These are phyloP conservation scores for Cyanocitta stelleri DNA, from an alignment of 2,113 vertebrate genomes.

Conservation along the genomic window DNA sequence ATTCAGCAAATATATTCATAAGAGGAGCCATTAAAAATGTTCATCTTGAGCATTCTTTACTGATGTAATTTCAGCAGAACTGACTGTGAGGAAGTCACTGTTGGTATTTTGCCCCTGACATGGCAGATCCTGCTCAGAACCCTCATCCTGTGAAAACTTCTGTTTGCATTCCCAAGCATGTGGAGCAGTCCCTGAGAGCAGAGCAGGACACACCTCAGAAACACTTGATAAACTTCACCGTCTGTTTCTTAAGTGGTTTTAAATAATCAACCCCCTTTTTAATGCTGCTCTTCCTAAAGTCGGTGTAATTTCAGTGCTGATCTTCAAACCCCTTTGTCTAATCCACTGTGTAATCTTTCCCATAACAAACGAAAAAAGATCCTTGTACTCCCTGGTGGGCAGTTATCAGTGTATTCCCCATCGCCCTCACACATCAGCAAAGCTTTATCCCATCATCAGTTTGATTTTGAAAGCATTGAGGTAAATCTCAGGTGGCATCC, in stretches of 20 bases:
- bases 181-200: conserved; percentile 20
- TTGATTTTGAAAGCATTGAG: conserved; percentile 65
- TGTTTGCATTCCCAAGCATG: conserved; percentile 24
- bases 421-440: conserved; percentile 77
- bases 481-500: conserved; percentile 66
- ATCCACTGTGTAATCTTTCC: conserved; percentile 60
- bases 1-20: background rate
- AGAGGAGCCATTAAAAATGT: background rate
- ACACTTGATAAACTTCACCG: conserved; percentile 53
- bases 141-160: conserved; percentile 5
- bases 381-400: conserved; percentile 64
- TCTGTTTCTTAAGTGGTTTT: conserved; percentile 63
- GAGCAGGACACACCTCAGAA: conserved; percentile 34
- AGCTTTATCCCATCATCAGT: conserved; percentile 74
- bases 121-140: conserved; percentile 1
- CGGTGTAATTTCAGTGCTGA: conserved; percentile 53
- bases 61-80: background rate
- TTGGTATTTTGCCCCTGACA: conserved; percentile 30
- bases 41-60: background rate
- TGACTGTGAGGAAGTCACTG: background rate
- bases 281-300: conserved; percentile 49
- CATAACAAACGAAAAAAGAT: conserved; percentile 77
- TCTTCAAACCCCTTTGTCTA: conserved; percentile 66
- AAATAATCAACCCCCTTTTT: conserved; percentile 59
- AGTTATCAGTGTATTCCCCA: conserved; percentile 78